Evolutionary conservation across 2,888 invertebrate species (phyloP).

Genomic region (Nymphalis c-album): DNA sequence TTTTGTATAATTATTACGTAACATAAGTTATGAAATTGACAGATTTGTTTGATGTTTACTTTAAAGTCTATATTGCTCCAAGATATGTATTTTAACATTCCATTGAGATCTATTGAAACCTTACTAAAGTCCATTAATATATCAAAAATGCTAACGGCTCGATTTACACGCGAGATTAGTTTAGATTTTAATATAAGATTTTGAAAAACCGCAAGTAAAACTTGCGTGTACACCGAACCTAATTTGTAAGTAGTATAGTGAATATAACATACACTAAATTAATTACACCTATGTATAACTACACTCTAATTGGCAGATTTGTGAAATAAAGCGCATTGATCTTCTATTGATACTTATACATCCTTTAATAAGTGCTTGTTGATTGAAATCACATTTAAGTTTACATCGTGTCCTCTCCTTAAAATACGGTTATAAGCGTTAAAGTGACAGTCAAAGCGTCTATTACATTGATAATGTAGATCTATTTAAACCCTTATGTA

Average conservation of each 20-base stretch:
- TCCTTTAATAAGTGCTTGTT: background rate
- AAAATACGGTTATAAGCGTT: constrained; percentile 14
- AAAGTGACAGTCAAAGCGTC: constrained; percentile 34
- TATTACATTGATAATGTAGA: constrained; percentile 29
- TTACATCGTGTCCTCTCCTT: background rate
- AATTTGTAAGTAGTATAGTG: background rate
- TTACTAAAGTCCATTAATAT: constrained; percentile 12
- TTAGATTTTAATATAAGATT: background rate
- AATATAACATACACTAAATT: constrained; percentile 22
- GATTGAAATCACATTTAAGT: constrained; percentile 1
- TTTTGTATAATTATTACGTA: background rate
- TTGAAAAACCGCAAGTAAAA: background rate
- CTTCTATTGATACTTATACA: background rate
- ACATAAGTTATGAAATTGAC: constrained; percentile 30
- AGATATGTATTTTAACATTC: constrained; percentile 35
- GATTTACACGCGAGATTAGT: constrained; percentile 1
- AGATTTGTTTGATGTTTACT: constrained; percentile 13
- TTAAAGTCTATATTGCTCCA: constrained; percentile 35
- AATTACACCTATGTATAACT: constrained; percentile 21
- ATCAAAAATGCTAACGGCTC: constrained; percentile 11
- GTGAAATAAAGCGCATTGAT: constrained; percentile 22
- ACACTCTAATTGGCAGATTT: constrained; percentile 26
- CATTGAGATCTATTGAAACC: constrained; percentile 21
- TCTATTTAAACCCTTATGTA: constrained; percentile 20
- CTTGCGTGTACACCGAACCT: background rate